Evolutionary conservation across 2,113 vertebrate species (phyloP).

Genomic region (Actinemys pallida): DNA sequence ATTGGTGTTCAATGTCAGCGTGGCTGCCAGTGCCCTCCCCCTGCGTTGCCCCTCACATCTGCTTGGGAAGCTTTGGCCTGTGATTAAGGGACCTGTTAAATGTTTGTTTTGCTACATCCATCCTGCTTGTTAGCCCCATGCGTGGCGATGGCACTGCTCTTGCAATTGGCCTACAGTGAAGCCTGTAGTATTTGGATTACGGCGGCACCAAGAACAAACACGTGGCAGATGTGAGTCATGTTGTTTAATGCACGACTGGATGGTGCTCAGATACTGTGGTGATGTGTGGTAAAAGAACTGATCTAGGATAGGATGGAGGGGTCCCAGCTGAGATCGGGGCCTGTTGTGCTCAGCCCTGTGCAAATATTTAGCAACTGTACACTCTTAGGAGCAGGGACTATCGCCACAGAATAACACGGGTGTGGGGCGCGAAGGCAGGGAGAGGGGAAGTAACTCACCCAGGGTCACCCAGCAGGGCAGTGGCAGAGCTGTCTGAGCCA

Average conservation of each 20-base stretch:
- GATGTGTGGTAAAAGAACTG: background rate
- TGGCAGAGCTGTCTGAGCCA: background rate
- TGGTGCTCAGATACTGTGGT: background rate
- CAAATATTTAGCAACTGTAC: background rate
- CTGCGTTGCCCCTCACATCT: background rate
- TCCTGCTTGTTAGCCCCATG: background rate
- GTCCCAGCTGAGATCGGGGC: too few relatives aligned
- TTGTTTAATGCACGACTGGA: background rate
- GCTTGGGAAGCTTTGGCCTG: background rate
- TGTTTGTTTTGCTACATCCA: background rate
- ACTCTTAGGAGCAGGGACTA: background rate
- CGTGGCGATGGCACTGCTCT: background rate
- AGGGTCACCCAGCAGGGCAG: rapidly evolving
- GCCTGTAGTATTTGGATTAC: background rate
- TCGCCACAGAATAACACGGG: background rate
- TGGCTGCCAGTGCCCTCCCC: background rate
- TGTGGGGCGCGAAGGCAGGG: background rate
- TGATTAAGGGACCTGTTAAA: background rate
- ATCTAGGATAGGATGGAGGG: background rate
- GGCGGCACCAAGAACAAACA: too few relatives aligned
- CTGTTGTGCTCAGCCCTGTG: too few relatives aligned
- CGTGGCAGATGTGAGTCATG: background rate
- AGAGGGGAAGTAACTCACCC: rapidly evolving
- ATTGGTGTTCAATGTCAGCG: too few relatives aligned
- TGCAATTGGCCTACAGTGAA: background rate